Evolutionary conservation across 1,140 invertebrate species (phyloP), one percentile per base, ranked within the genome.

Genomic region (Drosophila suzukii): DNA sequence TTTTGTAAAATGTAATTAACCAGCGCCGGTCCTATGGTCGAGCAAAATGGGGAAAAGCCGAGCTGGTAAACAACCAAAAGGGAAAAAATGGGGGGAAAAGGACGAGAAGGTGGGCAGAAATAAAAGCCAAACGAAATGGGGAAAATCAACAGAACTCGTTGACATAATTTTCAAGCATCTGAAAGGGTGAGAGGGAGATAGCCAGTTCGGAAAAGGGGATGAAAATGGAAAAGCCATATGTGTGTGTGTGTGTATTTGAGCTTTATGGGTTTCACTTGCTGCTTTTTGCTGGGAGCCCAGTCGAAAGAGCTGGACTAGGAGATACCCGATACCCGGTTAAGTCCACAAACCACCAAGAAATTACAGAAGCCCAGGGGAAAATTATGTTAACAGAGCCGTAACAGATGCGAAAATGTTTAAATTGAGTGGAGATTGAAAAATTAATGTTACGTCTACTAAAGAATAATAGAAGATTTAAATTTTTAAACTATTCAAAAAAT

Each of bases 1-100:
- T 85, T 91, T 89, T 85, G 76, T 88, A 82, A 91, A 91, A 91
- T 91, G 89, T 91, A 91, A 91, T 91, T 91, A 91, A 91, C 89
- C 88, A 91, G 70, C 84, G 81, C 58, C 72, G 68, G 73, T 70
- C 63, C 67, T 49, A 41, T 43, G 54, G 67, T 53, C 36, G 43
- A 36, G 67, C 38, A 71, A 70, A 70, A 70, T 39, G 67, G 49
- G 50, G 36, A 34, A 54, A 44, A 67, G 73, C 36, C 49, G 60
- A 49, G 41, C 68, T 43, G 75, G 49, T 54, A 71, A 82, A 78
- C 81, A 82, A 78, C 80, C 27, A 68, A 47, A 47, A 39, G 13
- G 17, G 44, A 34, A 17, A 20, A 24, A 17, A 32, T 4, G n/a
- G 15, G 12, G n/a, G n/a, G 12, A 8, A 11, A 20, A 11, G 24